Evolutionary conservation across 2,113 vertebrate genomes (phyloP).

Genomic region (Mormyrus iriodes): DNA sequence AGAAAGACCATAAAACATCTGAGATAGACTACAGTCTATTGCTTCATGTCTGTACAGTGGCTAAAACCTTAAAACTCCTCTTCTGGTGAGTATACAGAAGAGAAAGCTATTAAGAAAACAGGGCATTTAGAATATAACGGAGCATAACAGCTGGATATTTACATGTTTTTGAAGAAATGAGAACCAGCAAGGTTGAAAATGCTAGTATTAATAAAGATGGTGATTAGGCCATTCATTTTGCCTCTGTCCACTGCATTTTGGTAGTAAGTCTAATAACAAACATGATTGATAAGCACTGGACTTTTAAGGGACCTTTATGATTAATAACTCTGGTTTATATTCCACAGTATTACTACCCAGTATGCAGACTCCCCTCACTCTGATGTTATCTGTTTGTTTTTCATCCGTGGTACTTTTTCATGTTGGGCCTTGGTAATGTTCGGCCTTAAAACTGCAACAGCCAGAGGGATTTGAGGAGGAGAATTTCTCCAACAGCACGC

Average conservation of each 20-base stretch:
- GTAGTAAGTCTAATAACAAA: neutral
- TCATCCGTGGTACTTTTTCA: constrained; percentile 24
- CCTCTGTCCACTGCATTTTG: neutral
- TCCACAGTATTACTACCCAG: neutral
- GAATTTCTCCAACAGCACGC: constrained; percentile 25
- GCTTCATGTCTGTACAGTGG: neutral
- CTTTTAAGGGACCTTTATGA: neutral
- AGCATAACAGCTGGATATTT: neutral
- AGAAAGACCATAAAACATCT: neutral
- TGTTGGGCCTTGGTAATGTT: constrained; percentile 75
- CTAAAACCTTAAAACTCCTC: neutral
- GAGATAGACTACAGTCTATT: neutral
- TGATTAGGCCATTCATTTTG: neutral
- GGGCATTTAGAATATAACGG: neutral
- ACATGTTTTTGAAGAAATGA: neutral
- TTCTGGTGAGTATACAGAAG: neutral
- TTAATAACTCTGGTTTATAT: neutral
- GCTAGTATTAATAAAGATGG: neutral
- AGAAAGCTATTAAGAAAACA: neutral
- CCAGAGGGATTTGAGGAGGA: constrained; percentile 75
- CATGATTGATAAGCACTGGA: neutral
- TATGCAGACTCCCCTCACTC: neutral
- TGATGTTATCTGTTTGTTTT: neutral
- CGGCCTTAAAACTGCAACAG: constrained; percentile 67
- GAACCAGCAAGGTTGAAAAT: neutral